Base-by-base conservation (phyloP, 2,113 vertebrate genomes). In the Scopus umbretta region DNA sequence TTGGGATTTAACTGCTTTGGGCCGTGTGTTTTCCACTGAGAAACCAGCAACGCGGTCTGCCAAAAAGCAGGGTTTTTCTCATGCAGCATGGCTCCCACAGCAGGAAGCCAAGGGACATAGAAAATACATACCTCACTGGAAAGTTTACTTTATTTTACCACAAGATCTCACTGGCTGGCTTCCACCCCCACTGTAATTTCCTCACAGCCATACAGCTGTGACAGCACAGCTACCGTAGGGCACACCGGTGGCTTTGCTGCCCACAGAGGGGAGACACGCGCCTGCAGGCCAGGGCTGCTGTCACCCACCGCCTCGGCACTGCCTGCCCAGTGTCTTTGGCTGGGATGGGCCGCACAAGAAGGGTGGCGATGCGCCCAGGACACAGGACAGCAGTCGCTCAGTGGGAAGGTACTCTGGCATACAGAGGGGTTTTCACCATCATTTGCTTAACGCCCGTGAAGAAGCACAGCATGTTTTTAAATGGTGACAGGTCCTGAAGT, bases 121-220 rank as follows among this genome's bases (percentile, higher is more conserved):
- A 94, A 96, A 95, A 92, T 93, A 95, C 80, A 38, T 87, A 94
- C 92, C 58, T 97, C 94, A 96, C 87, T 96, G 96, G 93, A 97
- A 96, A 96, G 94, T 96, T 96, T 84, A 81, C 73, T 94, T 95
- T 94, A 71, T 91, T 94, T 95, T 86, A 94, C 95, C 94, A 90
- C 94, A 76, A 65, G 93, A 96, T 96, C 84, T 91, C 53, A 71
- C 91, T 94, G 95, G 42, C 93, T 96, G 89, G 21, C 91, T 96
- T 95, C 95, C 96, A 96, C 94, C 94, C 95, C 94, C 96, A 89
- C 63, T 95, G 97, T 92, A 82, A 82, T 97, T 97, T 95, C 95
- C 96, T 97, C 81, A 73, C 78, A 95, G 80, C 79, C 23, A 0
- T 83, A 72, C 6, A 34, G 67, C 91, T 0, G 3, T 91, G 66